Evolutionary conservation across 2,797 vertebrate genomes (phyloP).

Genomic region (Coilia nasus): DNA sequence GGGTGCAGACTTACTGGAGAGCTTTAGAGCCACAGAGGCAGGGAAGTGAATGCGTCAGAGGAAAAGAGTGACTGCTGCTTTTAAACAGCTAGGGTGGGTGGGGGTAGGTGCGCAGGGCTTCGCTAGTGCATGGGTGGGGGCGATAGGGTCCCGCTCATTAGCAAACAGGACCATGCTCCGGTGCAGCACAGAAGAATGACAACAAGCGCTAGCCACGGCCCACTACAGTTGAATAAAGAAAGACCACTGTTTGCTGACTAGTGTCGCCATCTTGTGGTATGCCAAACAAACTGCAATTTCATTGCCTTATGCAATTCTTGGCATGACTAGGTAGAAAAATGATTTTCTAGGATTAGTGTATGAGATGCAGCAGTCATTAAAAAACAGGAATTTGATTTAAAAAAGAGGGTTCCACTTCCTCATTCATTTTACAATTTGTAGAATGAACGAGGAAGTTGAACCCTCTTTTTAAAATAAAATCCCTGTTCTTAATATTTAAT

Average conservation of each 20-base stretch:
- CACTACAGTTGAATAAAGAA: not conserved
- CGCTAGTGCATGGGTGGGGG: slow-evolving; percentile 37
- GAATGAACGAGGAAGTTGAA: too few species aligned
- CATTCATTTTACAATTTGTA: too few species aligned
- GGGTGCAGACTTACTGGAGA: not conserved
- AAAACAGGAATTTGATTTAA: too few species aligned
- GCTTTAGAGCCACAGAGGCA: not conserved
- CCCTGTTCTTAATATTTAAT: too few species aligned
- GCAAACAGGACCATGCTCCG: slow-evolving; percentile 74
- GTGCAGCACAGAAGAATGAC: slow-evolving; percentile 66
- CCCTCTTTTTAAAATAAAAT: too few species aligned
- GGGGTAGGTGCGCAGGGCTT: not conserved
- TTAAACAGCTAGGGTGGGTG: not conserved
- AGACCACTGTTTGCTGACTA: not conserved
- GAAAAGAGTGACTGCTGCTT: slow-evolving; percentile 11
- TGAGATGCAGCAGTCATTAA: too few species aligned
- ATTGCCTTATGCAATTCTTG: not conserved
- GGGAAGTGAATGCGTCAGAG: slow-evolving; percentile 16
- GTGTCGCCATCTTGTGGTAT: slow-evolving; percentile 45
- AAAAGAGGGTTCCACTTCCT: too few species aligned
- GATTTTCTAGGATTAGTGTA: too few species aligned
- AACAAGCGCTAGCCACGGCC: not conserved
- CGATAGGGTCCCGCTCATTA: slow-evolving; percentile 75
- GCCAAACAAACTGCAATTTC: not conserved
- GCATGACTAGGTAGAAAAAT: not conserved